Evolutionary conservation across 2,113 vertebrate genomes (phyloP), one percentile per base, ranked within the genome.

Genomic region (Ailurus styani): DNA sequence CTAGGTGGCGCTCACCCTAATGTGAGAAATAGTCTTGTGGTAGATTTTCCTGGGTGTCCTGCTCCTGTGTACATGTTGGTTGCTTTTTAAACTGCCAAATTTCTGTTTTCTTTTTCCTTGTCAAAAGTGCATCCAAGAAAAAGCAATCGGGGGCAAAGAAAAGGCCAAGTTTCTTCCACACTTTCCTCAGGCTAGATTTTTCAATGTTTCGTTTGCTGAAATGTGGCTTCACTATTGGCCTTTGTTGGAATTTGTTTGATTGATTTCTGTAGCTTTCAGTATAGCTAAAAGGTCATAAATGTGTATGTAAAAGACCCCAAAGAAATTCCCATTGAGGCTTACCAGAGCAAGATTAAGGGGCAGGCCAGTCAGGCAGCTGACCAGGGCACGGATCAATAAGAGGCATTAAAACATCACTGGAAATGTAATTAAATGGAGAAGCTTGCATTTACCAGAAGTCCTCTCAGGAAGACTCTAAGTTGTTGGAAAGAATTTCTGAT

Each of bases 251-350:
- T 95, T 60, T 86, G 55, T 95, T 42, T 86, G 62, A 70, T 77
- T 95, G 89, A 97, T 96, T 96, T 96, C 79, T 90, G 5, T 34
- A 95, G 66, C 20, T 86, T 96, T 93, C 37, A 27, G 47, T 66
- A 66, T 18, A 93, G 9, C 70, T 70, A 68, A 55, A 47, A 73
- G 13, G 42, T 90, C 79, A 95, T 11, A 87, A 17, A 91, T 9
- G 9, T 72, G 12, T n/a, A 94, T 82, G 62, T 93, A 91, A 93
- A 93, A 95, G 66, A 94, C 6, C 14, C 31, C 45, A 79, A 73
- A 93, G 90, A 95, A 73, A 94, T 70, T 85, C 77, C 70, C 73
- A 93, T 2, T 75, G 83, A 89, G 79, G 37, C 21, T 17, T 73
- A 89, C 50, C 27, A 83, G 40, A 60, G 37, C 25, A 60, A 52